Conservation (phyloP, 2,888 invertebrate genomes). For the Tetragnatha montana region DNA sequence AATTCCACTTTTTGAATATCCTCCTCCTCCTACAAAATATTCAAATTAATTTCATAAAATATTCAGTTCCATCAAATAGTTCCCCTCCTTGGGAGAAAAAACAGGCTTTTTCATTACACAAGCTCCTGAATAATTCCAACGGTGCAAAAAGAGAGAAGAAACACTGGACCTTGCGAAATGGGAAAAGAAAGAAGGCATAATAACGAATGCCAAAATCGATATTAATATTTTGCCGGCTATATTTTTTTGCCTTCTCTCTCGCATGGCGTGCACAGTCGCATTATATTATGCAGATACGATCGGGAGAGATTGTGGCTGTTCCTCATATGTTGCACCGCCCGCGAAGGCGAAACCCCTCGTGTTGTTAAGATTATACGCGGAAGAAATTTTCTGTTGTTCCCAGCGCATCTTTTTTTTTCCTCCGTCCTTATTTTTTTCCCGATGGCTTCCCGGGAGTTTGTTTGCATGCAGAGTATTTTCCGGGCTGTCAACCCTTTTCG, state of each 20-base stretch:
- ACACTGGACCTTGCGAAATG: neutral
- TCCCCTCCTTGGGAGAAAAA: neutral
- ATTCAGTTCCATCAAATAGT: neutral
- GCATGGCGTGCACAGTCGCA: constrained; percentile 55
- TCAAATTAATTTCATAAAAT: neutral
- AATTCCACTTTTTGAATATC: neutral
- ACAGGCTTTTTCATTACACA: neutral
- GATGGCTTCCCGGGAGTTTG: neutral
- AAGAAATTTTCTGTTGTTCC: constrained; percentile 41
- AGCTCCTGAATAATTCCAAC: neutral
- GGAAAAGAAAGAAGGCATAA: neutral
- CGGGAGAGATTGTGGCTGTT: constrained; percentile 31
- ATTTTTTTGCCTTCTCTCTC: constrained; percentile 13
- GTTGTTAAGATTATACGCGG: constrained; percentile 58
- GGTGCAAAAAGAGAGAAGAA: too few relatives aligned
- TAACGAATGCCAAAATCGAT: constrained; percentile 44
- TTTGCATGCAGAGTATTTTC: constrained; percentile 5
- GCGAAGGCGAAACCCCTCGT: constrained; percentile 8
- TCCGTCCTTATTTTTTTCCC: neutral
- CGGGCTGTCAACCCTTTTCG: neutral
- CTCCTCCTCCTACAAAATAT: neutral
- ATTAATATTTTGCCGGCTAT: constrained; percentile 29
- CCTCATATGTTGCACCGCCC: constrained; percentile 37
- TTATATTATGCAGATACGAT: constrained; percentile 67
- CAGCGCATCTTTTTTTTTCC: neutral